A percentile compares a stretch with the other conserved stretches of the same genome.
phyloP scores from a whole-genome alignment of 2,113 vertebrate genomes.

The Oreotrochilus melanogaster region DNA sequence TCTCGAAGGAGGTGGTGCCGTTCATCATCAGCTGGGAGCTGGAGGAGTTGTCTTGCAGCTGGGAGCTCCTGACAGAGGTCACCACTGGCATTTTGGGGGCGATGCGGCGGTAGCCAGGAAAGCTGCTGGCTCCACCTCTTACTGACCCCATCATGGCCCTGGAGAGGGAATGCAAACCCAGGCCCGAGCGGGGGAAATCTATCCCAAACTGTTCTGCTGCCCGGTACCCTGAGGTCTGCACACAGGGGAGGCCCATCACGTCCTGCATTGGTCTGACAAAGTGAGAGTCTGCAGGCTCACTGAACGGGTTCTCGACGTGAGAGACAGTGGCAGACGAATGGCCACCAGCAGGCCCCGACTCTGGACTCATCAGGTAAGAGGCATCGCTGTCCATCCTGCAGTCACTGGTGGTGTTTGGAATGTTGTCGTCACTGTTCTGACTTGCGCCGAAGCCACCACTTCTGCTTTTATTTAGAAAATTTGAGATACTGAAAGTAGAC shows the following conservation, averaged over 20 bases:
- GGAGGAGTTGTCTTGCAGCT: conserved; percentile 83
- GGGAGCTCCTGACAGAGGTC: conserved; percentile 82
- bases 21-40: conserved; percentile 86
- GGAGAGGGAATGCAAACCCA: conserved; percentile 89
- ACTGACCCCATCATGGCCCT: conserved; percentile 82
- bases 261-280: conserved; percentile 90
- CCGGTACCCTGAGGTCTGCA: conserved; percentile 78
- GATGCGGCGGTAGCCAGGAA: conserved; percentile 91
- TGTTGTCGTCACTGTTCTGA: conserved; percentile 82
- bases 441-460: conserved; percentile 62
- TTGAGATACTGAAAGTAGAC: conserved; percentile 88
- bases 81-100: conserved; percentile 90
- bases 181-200: conserved; percentile 89
- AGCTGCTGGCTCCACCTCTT: conserved; percentile 81
- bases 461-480: conserved; percentile 88
- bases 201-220: conserved; percentile 86
- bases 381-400: conserved; percentile 84
- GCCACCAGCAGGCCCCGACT: conserved; percentile 72
- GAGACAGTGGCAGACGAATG: conserved; percentile 81
- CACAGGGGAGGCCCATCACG: conserved; percentile 81
- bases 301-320: conserved; percentile 80
- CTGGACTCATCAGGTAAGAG: conserved; percentile 86
- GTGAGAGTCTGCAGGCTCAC: conserved; percentile 84
- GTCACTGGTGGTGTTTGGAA: conserved; percentile 92
- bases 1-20: conserved; percentile 77